Percentiles rank a stretch among this genome's conserved stretches.
Conservation (phyloP, 2,888 invertebrate genomes). For the Dryocosmus kuriphilus region DNA sequence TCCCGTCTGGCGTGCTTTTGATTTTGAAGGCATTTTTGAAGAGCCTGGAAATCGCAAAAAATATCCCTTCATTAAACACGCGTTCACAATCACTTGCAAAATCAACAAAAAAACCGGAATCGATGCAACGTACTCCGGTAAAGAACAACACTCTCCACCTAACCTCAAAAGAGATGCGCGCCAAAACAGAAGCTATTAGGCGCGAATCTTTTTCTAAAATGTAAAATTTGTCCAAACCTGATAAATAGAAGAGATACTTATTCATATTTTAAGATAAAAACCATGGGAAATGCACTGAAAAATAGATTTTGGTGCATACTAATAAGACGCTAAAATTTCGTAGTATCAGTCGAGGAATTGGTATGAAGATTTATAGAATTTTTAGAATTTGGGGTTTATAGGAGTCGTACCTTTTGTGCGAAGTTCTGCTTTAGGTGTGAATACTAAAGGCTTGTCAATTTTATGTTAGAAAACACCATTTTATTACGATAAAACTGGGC, state of each 20-base stretch:
- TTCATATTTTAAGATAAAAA: background rate
- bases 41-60: slow-evolving; percentile 63
- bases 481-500: slow-evolving; percentile 24
- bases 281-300: background rate
- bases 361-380: background rate
- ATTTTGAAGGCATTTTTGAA: slow-evolving; percentile 74
- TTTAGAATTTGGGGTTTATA: background rate
- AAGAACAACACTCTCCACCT: background rate
- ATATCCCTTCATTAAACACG: background rate
- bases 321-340: background rate
- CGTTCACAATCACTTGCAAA: background rate
- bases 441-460: background rate
- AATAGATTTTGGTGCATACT: background rate
- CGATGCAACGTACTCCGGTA: slow-evolving; percentile 11
- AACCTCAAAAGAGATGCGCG: slow-evolving; percentile 36
- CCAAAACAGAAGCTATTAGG: slow-evolving; percentile 26
- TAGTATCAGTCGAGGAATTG: background rate
- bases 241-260: background rate
- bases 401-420: background rate
- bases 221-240: background rate
- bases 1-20: slow-evolving; percentile 68
- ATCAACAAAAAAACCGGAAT: background rate
- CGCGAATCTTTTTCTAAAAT: background rate
- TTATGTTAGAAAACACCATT: slow-evolving; percentile 37
- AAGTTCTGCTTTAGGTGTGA: slow-evolving; percentile 1